Evolutionary conservation across 2,888 invertebrate species (phyloP).

Genomic region (Beris chalybata): DNA sequence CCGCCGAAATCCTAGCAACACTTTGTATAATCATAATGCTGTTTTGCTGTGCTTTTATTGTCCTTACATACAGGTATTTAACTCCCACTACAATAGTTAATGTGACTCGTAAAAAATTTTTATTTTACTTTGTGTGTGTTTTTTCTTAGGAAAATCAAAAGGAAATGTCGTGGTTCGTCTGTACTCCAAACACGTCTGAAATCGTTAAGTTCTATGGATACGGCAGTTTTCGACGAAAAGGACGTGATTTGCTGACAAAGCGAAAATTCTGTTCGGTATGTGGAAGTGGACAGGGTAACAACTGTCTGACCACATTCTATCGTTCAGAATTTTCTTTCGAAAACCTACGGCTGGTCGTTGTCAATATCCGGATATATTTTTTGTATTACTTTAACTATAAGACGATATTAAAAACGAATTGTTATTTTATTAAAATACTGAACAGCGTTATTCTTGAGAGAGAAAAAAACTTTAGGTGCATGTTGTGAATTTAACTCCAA

Average conservation of each 20-base stretch:
- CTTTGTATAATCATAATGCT: conserved; percentile 58
- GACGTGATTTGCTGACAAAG: conserved; percentile 94
- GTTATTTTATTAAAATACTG: conserved; percentile 35
- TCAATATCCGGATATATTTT: conserved; percentile 14
- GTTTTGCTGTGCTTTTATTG: conserved; percentile 57
- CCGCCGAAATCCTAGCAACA: conserved; percentile 70
- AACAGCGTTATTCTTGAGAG: conserved; percentile 1
- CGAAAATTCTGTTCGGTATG: conserved; percentile 93
- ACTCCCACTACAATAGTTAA: neutral
- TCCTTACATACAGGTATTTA: conserved; percentile 60
- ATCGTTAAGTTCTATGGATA: conserved; percentile 73
- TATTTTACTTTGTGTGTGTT: neutral
- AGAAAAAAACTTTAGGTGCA: conserved; percentile 21
- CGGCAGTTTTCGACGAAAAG: conserved; percentile 82
- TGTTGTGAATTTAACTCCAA: conserved; percentile 29
- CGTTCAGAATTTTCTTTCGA: conserved; percentile 54
- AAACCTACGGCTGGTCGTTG: conserved; percentile 24
- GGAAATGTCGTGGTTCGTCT: conserved; percentile 71
- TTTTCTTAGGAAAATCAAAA: conserved; percentile 57
- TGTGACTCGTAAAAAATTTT: conserved; percentile 41
- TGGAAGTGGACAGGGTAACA: conserved; percentile 87
- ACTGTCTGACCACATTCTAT: conserved; percentile 71
- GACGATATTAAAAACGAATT: conserved; percentile 32
- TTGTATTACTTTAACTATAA: conserved; percentile 30
- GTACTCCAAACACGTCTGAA: conserved; percentile 79